Conservation (phyloP, 2,113 vertebrate genomes). For the Aptenodytes forsteri region DNA sequence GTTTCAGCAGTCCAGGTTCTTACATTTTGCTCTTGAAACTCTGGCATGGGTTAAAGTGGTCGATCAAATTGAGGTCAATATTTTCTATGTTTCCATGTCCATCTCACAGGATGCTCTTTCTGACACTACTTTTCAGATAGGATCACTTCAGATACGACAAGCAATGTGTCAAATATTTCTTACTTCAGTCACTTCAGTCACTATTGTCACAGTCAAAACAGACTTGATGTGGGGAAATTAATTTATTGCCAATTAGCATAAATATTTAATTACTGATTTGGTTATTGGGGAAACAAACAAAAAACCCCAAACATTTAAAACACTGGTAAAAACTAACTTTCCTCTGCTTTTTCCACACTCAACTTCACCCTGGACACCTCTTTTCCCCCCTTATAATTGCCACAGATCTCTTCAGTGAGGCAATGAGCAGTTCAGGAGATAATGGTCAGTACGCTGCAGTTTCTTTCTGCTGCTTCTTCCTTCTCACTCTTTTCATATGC, state of each 20-base stretch:
- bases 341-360: background rate
- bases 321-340: background rate
- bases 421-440: background rate
- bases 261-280: background rate
- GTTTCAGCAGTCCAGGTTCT: background rate
- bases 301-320: background rate
- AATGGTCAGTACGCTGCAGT: background rate
- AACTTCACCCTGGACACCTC: background rate
- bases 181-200: background rate
- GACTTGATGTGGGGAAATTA: background rate
- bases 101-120: background rate
- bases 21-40: background rate
- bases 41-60: background rate
- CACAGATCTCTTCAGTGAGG: background rate
- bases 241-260: background rate
- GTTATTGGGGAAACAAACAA: background rate
- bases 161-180: background rate
- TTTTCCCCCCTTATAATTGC: background rate
- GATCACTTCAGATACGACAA: background rate
- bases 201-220: background rate
- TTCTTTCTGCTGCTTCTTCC: background rate
- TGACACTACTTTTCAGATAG: background rate
- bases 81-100: background rate
- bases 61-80: background rate
- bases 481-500: background rate